Conservation (phyloP, 2,797 vertebrate species). For the Acropternis orthonyx region DNA sequence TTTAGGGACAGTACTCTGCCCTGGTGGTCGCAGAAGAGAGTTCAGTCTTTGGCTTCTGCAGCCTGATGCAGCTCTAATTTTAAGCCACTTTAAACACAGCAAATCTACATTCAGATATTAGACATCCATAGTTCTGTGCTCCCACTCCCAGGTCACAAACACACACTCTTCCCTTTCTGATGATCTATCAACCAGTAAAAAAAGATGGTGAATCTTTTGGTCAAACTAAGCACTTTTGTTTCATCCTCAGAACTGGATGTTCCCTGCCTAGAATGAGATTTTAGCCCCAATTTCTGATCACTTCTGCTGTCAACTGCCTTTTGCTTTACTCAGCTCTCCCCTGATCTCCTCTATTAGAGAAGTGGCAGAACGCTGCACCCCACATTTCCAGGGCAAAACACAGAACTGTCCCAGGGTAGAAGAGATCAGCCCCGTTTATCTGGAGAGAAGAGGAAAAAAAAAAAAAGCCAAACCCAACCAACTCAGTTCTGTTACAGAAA, state of each 20-base stretch:
- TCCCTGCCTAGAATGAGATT: background rate
- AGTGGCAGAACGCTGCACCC: background rate
- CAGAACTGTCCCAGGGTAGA: background rate
- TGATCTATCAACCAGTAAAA: background rate
- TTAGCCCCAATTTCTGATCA: constrained; percentile 1
- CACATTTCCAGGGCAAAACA: background rate
- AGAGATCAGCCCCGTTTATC: background rate
- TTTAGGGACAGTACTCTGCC: background rate
- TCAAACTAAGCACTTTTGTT: background rate
- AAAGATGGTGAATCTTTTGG: background rate
- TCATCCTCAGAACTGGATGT: constrained; percentile 27
- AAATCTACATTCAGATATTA: background rate
- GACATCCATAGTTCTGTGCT: background rate
- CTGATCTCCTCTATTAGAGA: background rate
- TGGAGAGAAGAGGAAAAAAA: background rate
- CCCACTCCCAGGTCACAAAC: background rate
- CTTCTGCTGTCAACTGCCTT: background rate
- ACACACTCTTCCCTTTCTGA: background rate
- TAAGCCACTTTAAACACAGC: background rate
- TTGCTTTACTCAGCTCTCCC: background rate
- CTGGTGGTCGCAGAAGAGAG: background rate
- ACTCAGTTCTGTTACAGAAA: constrained; percentile 46
- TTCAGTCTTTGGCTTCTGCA: background rate
- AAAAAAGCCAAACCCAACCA: background rate
- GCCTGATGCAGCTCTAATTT: background rate